Base-by-base conservation (phyloP, 2,113 vertebrate genomes). In the Alaudala cheleensis region DNA sequence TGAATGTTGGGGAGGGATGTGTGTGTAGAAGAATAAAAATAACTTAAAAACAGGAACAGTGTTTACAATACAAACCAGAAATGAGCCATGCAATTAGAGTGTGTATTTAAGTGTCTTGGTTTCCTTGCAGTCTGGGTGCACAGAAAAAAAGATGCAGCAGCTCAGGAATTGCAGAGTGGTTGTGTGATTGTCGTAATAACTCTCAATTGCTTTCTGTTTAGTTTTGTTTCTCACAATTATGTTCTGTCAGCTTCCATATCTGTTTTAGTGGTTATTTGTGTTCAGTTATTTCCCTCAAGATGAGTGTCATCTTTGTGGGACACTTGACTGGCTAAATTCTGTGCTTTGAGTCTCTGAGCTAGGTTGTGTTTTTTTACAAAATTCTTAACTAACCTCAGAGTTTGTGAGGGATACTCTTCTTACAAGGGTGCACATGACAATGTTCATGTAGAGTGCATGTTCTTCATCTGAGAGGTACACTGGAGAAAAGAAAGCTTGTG, bases 131-230 rank as follows among this genome's bases (percentile, higher is more conserved):
- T 65, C 11, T 14, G 40, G 21, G 33, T 60, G 18, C 23, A 50
- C 18, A 2, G 19, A 70, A 64, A 64, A 50, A 51, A 86, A 61
- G 45, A 31, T 54, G 37, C 23, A 79, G 40, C 54, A 90, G 45
- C 28, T 90, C 23, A 33, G 25, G 25, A 90, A 31, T 61, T 82
- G 42, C 0, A 0, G 14, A 47, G 39, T 50, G 31, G 29, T 47
- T 86, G 10, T 40, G 26, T 85, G 74, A 54, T 90, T 90, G 74
- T 80, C 3, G 5, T 73, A 58, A 77, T 90, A 87, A 72, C 83
- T 91, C 37, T 53, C 39, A 74, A 24, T 19, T 85, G 54, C 22
- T 13, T 81, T 85, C 17, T 71, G 31, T 76, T 94, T 84, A 62
- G 29, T 70, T 77, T 79, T 89, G 14, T 69, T 93, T 90, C 62